Base-by-base conservation (phyloP, 2,888 invertebrate species). In the Biston stratarius region DNA sequence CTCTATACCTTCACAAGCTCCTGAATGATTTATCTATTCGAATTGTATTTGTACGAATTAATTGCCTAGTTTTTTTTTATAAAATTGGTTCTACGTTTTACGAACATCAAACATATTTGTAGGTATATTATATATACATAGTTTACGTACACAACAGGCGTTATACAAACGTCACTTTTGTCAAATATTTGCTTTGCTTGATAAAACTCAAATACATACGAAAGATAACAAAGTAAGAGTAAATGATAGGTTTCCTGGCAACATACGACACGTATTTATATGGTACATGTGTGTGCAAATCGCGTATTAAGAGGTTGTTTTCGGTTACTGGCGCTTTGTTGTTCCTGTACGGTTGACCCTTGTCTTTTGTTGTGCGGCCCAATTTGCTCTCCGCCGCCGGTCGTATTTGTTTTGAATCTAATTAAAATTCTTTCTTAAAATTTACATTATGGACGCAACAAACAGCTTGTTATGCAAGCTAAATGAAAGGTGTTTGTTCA, bases 321-420 rank as follows among this genome's bases (percentile, higher is more conserved):
- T 51, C 45, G 11, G 34, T 49, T 63, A 63, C 67, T 64, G 67
- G 2, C 14, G 40, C 56, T 55, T 51, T 56, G 45, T 47, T 47
- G 42, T 12, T n/a, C 14, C 33, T 11, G 70, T 76, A 78, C 78
- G 80, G 82, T 79, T 83, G 84, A 87, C 86, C 87, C 82, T 84
- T 83, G 81, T 86, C 86, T 85, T 84, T 86, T 86, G 85, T 85
- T 79, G 74, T 70, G 76, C 79, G 79, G 79, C 83, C 86, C 83
- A 83, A 86, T 86, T 87, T 83, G 77, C 77, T 81, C 81, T 73
- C 70, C 74, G 77, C 70, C 74, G 77, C 70, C 71, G 78, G 78
- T 71, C 79, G 77, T 85, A 85, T 86, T 85, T 87, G 82, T 83
- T 84, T 80, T 77, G 74, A 80, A 82, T 79, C 80, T 84, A 87